A percentile compares a stretch with the other conserved stretches of the same genome.
Conservation (phyloP, 2,888 invertebrate genomes). For the Megaustenia siamemsis region DNA sequence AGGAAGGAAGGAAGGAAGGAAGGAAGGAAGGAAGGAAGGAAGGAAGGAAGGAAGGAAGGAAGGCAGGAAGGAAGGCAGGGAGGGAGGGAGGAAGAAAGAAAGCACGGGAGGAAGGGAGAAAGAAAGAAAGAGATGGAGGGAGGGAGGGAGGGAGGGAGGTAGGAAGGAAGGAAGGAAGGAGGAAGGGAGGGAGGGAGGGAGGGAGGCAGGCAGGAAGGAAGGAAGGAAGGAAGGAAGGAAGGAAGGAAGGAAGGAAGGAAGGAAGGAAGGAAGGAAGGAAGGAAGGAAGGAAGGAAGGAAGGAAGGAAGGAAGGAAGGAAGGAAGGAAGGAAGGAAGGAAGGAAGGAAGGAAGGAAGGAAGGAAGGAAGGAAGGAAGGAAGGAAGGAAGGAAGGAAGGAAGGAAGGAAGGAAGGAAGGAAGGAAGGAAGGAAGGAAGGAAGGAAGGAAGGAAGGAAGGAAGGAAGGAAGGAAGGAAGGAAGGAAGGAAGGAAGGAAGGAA, state of each 20-base stretch:
- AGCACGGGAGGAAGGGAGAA: background rate
- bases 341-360: too few relatives aligned
- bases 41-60: constrained; percentile 14
- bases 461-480: too few relatives aligned
- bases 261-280: background rate
- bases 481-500: too few relatives aligned
- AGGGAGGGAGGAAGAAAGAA: background rate
- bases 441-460: too few relatives aligned
- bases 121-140: too few relatives aligned
- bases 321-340: background rate
- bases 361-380: too few relatives aligned
- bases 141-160: too few relatives aligned
- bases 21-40: background rate
- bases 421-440: too few relatives aligned
- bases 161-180: too few relatives aligned
- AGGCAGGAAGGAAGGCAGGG: constrained; percentile 34
- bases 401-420: too few relatives aligned
- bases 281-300: background rate
- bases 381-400: too few relatives aligned
- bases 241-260: background rate
- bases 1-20: background rate
- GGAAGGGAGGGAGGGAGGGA: background rate
- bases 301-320: background rate
- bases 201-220: background rate
- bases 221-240: background rate